Conservation (phyloP, 2,888 invertebrate species). For the Schrankia costaestrigalis region DNA sequence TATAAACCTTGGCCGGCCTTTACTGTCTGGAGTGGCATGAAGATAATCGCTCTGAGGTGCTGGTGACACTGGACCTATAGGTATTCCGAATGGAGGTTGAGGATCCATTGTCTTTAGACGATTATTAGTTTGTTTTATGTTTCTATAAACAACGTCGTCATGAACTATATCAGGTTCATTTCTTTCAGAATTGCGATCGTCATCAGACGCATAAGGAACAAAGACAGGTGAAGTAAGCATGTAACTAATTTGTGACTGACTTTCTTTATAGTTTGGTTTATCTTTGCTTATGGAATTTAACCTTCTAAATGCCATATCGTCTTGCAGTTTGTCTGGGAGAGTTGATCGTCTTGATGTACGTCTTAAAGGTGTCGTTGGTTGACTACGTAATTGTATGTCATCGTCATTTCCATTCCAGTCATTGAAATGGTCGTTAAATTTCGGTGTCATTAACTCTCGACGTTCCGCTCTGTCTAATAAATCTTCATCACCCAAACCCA, state of each 20-base stretch:
- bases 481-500: constrained; percentile 91
- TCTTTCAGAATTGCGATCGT: constrained; percentile 78
- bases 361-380: constrained; percentile 69
- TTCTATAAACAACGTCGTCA: constrained; percentile 92
- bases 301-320: constrained; percentile 90
- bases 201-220: constrained; percentile 71
- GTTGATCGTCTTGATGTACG: constrained; percentile 68
- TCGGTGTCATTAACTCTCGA: constrained; percentile 83
- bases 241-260: constrained; percentile 82
- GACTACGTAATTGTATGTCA: constrained; percentile 68
- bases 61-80: constrained; percentile 89
- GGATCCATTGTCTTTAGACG: constrained; percentile 86
- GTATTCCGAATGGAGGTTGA: constrained; percentile 95
- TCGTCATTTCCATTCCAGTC: constrained; percentile 78
- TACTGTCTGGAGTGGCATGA: constrained; percentile 85
- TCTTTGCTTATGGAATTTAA: constrained; percentile 82
- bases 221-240: constrained; percentile 85
- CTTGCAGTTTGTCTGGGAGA: constrained; percentile 84
- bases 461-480: constrained; percentile 89
- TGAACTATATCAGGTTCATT: constrained; percentile 90
- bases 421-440: constrained; percentile 69
- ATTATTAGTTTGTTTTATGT: constrained; percentile 88
- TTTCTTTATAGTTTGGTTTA: constrained; percentile 62
- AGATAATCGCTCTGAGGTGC: constrained; percentile 92
- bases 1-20: constrained; percentile 81